Evolutionary conservation across 2,113 vertebrate species (phyloP).

Genomic region (Antidorcas marsupialis): DNA sequence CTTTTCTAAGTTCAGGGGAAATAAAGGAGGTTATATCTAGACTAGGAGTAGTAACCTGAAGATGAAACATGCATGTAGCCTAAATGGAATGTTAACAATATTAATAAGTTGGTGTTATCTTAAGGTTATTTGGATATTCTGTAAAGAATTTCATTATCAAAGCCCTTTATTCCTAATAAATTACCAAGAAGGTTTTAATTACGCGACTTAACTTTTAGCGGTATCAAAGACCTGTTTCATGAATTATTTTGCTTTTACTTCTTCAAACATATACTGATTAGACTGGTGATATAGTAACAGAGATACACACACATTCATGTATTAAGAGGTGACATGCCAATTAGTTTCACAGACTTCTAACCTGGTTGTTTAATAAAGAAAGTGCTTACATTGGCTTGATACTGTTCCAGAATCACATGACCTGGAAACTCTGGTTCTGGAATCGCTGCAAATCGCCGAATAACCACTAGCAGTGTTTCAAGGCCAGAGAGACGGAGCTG

Average conservation of each 20-base stretch:
- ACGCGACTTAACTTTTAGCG: background rate
- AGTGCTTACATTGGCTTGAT: conserved; percentile 93
- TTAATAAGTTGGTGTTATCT: background rate
- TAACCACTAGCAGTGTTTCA: conserved; percentile 87
- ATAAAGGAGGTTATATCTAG: background rate
- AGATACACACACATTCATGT: background rate
- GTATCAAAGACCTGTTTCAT: conserved; percentile 14
- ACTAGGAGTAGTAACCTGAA: background rate
- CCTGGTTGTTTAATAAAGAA: background rate
- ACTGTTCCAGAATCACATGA: conserved; percentile 95
- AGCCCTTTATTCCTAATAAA: background rate
- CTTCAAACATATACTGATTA: background rate
- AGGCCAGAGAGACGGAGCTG: conserved; percentile 91
- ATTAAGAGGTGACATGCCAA: background rate
- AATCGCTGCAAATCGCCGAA: conserved; percentile 87
- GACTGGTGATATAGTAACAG: background rate
- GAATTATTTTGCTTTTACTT: conserved; percentile 17
- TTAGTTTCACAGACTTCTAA: background rate
- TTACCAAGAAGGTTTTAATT: conserved; percentile 12
- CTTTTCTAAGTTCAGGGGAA: background rate
- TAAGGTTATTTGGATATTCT: background rate
- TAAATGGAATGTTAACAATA: background rate
- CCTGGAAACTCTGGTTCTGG: conserved; percentile 96
- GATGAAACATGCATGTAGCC: background rate
- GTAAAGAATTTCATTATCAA: background rate